Evolutionary conservation across 2,113 vertebrate genomes (phyloP), one percentile per base, ranked within the genome.

Genomic region (Patagioenas fasciata): DNA sequence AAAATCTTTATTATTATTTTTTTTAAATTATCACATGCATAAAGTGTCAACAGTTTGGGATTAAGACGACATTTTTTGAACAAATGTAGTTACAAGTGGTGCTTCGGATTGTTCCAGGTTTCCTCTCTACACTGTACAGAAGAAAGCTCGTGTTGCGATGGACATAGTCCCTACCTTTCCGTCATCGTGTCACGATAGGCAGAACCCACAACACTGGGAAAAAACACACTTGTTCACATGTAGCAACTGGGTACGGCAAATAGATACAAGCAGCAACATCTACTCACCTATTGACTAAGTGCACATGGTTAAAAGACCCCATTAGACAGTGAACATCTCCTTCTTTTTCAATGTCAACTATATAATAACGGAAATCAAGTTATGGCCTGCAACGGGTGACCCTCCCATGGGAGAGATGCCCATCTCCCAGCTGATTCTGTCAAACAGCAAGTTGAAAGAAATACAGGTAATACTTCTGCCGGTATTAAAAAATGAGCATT

Each of bases 21-120:
- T 75, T 54, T 85, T 94, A 44, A 77, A 95, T 97, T 81, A 97
- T 67, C 96, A 98, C 97, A 98, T 98, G 97, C 97, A 98, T 96
- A 96, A 96, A 97, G 97, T 97, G 96, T 97, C 97, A 96, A 96
- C 97, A 96, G 95, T 91, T 94, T n/a, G 91, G 96, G 96, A 85
- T 96, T 93, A 95, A 92, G 96, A 88, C 87, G 91, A 95, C 96
- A 80, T 96, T 64, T 94, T 82, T 15, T 20, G 58, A 96, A 97
- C 93, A 93, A 93, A 97, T 73, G 91, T 83, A 86, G 94, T 97
- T 56, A 97, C 96, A 95, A 97, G 97, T 73, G 81, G 94, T 80
- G 94, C 96, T 94, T 95, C 32, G 24, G 93, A 10, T 94, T 13
- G 9, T 25, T 51, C 62, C 79, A 15, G 86, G 60, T 85, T 91